Conservation (phyloP, 2,113 vertebrate genomes). For the Notothenia rossii region DNA sequence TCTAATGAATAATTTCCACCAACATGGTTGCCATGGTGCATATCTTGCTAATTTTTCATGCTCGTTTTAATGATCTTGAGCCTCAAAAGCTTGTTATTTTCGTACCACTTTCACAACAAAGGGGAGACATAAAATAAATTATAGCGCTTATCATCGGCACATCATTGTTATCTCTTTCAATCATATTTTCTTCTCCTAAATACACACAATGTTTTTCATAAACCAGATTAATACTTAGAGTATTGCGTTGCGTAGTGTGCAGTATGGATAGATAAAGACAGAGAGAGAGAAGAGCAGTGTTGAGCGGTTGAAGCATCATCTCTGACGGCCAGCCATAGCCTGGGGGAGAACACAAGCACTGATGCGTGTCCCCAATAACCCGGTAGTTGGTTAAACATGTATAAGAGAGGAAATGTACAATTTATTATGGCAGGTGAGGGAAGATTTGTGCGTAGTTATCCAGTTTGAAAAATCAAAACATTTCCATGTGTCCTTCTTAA, state of each 20-base stretch:
- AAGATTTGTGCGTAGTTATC: conserved; percentile 15
- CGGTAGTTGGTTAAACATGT: conserved; percentile 52
- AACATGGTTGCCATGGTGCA: conserved; percentile 18
- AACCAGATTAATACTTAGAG: background rate
- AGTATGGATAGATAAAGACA: conserved; percentile 26
- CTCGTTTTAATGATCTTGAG: conserved; percentile 16
- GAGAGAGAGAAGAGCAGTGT: conserved; percentile 28
- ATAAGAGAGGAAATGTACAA: conserved; percentile 45
- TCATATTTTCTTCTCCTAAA: background rate
- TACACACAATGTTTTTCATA: background rate
- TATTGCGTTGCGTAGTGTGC: conserved; percentile 18
- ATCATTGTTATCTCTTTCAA: background rate
- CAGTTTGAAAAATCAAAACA: conserved; percentile 18
- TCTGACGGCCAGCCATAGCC: conserved; percentile 62
- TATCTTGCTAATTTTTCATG: conserved; percentile 6
- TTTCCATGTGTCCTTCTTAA: conserved; percentile 24
- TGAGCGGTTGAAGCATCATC: conserved; percentile 50
- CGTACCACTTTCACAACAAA: conserved; percentile 10
- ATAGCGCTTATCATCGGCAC: background rate
- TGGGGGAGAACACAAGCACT: conserved; percentile 57
- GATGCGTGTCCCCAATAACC: conserved; percentile 62
- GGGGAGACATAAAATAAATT: background rate
- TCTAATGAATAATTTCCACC: conserved; percentile 7
- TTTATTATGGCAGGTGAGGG: conserved; percentile 49
- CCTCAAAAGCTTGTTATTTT: conserved; percentile 3